phyloP scores from a whole-genome alignment of 2,797 vertebrate genomes.

The Agapornis canus region DNA sequence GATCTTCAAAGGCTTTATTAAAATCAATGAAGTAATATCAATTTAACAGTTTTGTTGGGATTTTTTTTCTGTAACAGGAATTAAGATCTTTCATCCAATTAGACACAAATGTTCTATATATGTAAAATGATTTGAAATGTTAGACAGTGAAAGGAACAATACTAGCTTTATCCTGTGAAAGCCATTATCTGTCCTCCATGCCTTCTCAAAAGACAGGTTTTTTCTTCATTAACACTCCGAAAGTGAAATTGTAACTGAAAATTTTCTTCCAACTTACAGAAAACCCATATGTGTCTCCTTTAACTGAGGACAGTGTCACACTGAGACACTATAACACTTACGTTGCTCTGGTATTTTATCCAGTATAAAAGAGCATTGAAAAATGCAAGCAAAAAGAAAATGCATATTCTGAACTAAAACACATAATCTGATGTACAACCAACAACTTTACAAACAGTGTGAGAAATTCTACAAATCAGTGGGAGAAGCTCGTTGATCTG shows the following conservation, averaged over 20 bases:
- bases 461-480: background rate
- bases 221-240: background rate
- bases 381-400: background rate
- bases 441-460: background rate
- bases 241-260: slow-evolving; percentile 1
- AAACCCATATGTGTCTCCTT: background rate
- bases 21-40: slow-evolving; percentile 77
- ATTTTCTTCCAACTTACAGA: background rate
- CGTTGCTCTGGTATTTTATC: background rate
- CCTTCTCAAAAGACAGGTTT: background rate
- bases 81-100: slow-evolving; percentile 73
- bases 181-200: slow-evolving; percentile 5
- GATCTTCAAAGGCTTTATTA: slow-evolving; percentile 76
- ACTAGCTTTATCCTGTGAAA: slow-evolving; percentile 3
- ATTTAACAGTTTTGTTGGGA: slow-evolving; percentile 42
- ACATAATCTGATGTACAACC: background rate
- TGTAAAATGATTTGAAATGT: slow-evolving; percentile 51
- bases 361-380: background rate
- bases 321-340: background rate
- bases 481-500: background rate
- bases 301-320: background rate
- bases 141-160: background rate
- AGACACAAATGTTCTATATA: slow-evolving; percentile 33
- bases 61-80: slow-evolving; percentile 63
- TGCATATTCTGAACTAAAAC: background rate